Percentiles rank a stretch among this genome's conserved stretches.
These are phyloP conservation scores for Platorchestia sp. DNA, from an alignment of 1,140 invertebrate genomes.

Conservation along the genomic window DNA sequence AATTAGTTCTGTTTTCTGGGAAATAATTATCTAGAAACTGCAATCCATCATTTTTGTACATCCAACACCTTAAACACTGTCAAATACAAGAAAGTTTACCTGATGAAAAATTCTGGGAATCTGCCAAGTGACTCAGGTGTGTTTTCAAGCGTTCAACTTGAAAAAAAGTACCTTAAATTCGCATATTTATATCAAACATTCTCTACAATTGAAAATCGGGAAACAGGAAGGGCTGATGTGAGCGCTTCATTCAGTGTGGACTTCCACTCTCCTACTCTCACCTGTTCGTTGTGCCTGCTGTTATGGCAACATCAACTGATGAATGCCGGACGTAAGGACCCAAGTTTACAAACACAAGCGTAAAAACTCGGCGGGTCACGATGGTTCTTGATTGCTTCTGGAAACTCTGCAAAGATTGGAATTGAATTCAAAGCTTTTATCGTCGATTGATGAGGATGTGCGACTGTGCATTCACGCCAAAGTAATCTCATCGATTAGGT, in stretches of 20 bases:
- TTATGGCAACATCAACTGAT: background rate
- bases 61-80: no score
- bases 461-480: background rate
- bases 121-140: no score
- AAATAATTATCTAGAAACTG: no score
- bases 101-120: no score
- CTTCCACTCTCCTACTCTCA: background rate
- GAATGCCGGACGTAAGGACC: background rate
- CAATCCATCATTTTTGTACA: no score
- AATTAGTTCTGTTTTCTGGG: no score
- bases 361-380: background rate
- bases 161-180: no score
- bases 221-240: background rate
- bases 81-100: no score
- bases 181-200: no score
- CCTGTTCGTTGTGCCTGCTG: background rate
- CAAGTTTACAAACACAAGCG: background rate
- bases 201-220: no score
- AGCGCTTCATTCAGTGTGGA: background rate
- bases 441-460: background rate
- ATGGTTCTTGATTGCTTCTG: background rate
- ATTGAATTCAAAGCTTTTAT: background rate
- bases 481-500: background rate
- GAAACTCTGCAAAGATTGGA: background rate
- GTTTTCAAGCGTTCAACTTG: no score